Percentiles rank a stretch among this genome's conserved stretches.
phyloP scores from a whole-genome alignment of 2,888 invertebrate species.

The Meghimatium bilineatum region DNA sequence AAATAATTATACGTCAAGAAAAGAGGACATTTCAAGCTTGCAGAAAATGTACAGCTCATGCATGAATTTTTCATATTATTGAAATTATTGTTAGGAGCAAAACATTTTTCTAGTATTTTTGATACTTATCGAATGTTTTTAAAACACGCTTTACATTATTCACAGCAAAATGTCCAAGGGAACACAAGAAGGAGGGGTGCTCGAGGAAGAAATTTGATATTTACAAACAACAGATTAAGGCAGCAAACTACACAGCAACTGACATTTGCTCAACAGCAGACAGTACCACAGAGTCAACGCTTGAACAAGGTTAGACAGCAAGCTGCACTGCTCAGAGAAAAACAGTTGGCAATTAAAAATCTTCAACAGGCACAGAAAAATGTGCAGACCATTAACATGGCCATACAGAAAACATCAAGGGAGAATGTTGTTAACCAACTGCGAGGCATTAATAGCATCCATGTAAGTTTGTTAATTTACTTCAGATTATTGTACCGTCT shows the following conservation, averaged over 20 bases:
- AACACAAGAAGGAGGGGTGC: not conserved
- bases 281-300: not conserved
- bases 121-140: not conserved
- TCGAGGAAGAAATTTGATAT: conserved; percentile 12
- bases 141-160: not conserved
- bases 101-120: not conserved
- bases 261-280: not conserved
- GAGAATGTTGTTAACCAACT: conserved; percentile 31
- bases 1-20: too few species aligned
- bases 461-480: not conserved
- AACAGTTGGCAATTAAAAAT: conserved; percentile 35
- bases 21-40: too few species aligned
- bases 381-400: conserved; percentile 31
- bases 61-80: too few species aligned
- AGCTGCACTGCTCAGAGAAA: conserved; percentile 37
- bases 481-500: too few species aligned
- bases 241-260: conserved; percentile 7
- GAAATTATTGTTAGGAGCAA: too few species aligned
- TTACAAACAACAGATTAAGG: conserved; percentile 23
- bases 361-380: conserved; percentile 40
- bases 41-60: too few species aligned
- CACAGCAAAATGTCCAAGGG: conserved; percentile 15
- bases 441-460: conserved; percentile 21
- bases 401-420: conserved; percentile 37
- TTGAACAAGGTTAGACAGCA: conserved; percentile 30